Base-by-base conservation (phyloP, 2,888 invertebrate genomes). In the Meloe dianella region DNA sequence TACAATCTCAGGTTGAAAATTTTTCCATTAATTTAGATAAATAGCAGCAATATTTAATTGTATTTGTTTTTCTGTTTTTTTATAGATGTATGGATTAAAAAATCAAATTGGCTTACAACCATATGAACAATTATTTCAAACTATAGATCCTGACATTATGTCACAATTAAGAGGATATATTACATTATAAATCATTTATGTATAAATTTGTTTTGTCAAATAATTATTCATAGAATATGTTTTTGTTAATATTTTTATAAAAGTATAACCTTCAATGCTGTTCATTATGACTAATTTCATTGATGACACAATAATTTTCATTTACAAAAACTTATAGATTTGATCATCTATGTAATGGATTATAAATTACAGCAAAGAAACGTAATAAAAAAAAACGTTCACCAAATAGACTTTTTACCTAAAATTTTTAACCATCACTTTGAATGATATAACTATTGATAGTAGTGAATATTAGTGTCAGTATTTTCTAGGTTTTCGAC, bases 61-160 rank as follows among this genome's bases (percentile, higher is more conserved):
- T n/a, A n/a, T n/a, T n/a, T n/a, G n/a, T n/a, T 61, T 69, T 35
- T 66, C 65, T 64, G 61, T 61, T 67, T 22, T 68, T 69, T 63
- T 73, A 72, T 85, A 94, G 90, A 82, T 94, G 73, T 86, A 87
- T 71, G 88, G 89, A 20, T 84, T 96, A 68, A 90, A 91, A 78
- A 86, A 86, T 67, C 90, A 92, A 81, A 85, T 94, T n/a, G 95
- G 95, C 0, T 86, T 87, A n/a, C 87, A 87, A 58, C 89, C 89
- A 10, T 96, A 93, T 81, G 89, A 92, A 66, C 90, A 91, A 65
- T 85, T 96, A 62, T 84, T 95, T 78, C 89, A 89, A 63, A 89
- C 89, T 2, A 88, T 94, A 0, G 92, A 93, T 75, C 86, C 87
- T 3, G 92, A 92, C 73, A 91, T 92, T 1, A 83, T 92, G 77